phyloP scores from a whole-genome alignment of 1,140 invertebrate genomes.

The Chironomus tepperi region DNA sequence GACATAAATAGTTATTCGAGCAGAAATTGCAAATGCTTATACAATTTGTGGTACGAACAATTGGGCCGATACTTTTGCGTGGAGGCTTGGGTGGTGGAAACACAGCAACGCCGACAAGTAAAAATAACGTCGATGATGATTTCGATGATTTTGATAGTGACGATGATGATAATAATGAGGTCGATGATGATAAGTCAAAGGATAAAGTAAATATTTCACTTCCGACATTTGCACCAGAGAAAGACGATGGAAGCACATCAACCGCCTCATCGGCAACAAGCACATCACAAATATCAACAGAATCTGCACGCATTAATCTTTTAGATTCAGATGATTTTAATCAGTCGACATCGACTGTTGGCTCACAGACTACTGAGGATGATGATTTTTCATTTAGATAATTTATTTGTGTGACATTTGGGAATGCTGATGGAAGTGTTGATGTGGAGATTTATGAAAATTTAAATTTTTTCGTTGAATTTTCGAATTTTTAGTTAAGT shows the following conservation, averaged over 20 bases:
- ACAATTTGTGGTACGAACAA: conserved; percentile 52
- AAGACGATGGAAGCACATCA: conserved; percentile 46
- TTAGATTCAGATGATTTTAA: background rate
- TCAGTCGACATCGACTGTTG: background rate
- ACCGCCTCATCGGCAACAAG: conserved; percentile 38
- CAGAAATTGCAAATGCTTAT: conserved; percentile 63
- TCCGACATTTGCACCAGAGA: conserved; percentile 37
- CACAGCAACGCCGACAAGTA: background rate
- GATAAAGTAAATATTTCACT: conserved; percentile 35
- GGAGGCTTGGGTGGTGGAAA: conserved; percentile 41
- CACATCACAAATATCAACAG: background rate
- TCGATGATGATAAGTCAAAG: conserved; percentile 22
- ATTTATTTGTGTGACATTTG: background rate
- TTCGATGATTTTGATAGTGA: conserved; percentile 36
- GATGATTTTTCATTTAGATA: background rate
- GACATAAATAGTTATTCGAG: conserved; percentile 57
- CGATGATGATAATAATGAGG: conserved; percentile 34
- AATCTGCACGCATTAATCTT: background rate
- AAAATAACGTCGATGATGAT: conserved; percentile 27
- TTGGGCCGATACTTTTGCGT: conserved; percentile 55
- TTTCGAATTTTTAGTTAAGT: no score
- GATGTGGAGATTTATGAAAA: no score
- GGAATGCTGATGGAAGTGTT: no score
- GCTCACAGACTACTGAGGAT: background rate
- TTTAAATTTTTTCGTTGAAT: no score